Conservation (phyloP, 2,888 invertebrate genomes). For the Liodrosophila aerea region DNA sequence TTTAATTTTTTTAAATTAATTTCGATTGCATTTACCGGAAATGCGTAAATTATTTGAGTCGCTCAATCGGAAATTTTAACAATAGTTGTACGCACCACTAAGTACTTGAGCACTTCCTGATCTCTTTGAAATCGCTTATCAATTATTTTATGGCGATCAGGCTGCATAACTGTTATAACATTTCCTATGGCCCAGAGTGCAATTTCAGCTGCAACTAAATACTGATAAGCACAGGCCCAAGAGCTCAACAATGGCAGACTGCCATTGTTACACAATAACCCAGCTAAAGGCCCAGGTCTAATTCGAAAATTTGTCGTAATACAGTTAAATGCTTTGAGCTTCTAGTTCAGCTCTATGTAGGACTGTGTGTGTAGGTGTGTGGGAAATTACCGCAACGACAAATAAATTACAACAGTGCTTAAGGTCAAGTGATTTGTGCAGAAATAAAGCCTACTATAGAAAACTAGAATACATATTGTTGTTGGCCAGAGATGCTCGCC, state of each 20-base stretch:
- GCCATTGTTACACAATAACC: constrained; percentile 62
- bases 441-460: constrained; percentile 69
- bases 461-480: constrained; percentile 75
- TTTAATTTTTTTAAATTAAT: too few relatives aligned
- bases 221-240: constrained; percentile 49
- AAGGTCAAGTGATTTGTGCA: constrained; percentile 75
- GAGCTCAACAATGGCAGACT: constrained; percentile 53
- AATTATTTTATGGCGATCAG: not conserved
- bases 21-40: too few relatives aligned
- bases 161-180: constrained; percentile 38
- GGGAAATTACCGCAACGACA: constrained; percentile 72
- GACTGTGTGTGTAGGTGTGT: constrained; percentile 42
- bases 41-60: not conserved
- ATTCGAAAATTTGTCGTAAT: constrained; percentile 64
- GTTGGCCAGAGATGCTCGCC: constrained; percentile 30
- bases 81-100: constrained; percentile 14
- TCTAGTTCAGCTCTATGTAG: constrained; percentile 36
- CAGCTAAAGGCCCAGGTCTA: constrained; percentile 52
- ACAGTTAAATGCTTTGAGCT: constrained; percentile 63
- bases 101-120: constrained; percentile 7
- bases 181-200: constrained; percentile 21
- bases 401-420: constrained; percentile 78
- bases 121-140: constrained; percentile 1
- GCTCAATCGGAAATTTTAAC: constrained; percentile 12
- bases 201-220: constrained; percentile 29